Conservation (phyloP, 2,113 vertebrate species). For the Elephantulus edwardii region DNA sequence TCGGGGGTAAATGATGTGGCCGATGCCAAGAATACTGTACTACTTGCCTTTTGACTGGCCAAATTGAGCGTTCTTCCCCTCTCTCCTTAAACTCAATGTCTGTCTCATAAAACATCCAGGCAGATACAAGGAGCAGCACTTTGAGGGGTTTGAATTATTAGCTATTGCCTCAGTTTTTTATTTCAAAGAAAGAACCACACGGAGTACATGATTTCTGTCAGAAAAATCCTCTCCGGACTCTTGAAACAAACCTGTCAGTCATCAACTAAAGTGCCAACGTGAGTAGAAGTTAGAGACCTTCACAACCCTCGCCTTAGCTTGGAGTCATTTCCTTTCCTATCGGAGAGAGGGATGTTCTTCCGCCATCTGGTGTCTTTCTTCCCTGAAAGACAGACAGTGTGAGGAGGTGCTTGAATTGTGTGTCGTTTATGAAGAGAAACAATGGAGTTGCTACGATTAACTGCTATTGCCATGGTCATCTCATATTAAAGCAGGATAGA, state of each 20-base stretch:
- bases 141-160: constrained; percentile 47
- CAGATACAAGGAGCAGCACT: constrained; percentile 6
- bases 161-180: constrained; percentile 32
- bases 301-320: background rate
- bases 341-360: constrained; percentile 11
- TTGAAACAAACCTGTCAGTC: constrained; percentile 31
- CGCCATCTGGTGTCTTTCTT: constrained; percentile 43
- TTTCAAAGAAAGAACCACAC: constrained; percentile 27
- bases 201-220: constrained; percentile 1
- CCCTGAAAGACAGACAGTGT: background rate
- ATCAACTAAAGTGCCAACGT: background rate
- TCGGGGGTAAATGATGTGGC: background rate
- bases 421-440: constrained; percentile 51
- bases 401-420: constrained; percentile 6
- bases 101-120: constrained; percentile 27
- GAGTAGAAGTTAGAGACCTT: constrained; percentile 52
- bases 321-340: constrained; percentile 36
- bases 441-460: constrained; percentile 34
- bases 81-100: constrained; percentile 15
- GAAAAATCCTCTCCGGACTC: constrained; percentile 31
- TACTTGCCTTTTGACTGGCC: constrained; percentile 30
- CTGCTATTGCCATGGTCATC: constrained; percentile 49
- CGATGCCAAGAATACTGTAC: background rate
- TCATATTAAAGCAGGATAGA: constrained; percentile 64
- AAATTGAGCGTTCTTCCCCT: background rate